Evolutionary conservation across 2,888 invertebrate species (phyloP), one percentile per base, ranked within the genome.

Genomic region (Sminthurides aquaticus): DNA sequence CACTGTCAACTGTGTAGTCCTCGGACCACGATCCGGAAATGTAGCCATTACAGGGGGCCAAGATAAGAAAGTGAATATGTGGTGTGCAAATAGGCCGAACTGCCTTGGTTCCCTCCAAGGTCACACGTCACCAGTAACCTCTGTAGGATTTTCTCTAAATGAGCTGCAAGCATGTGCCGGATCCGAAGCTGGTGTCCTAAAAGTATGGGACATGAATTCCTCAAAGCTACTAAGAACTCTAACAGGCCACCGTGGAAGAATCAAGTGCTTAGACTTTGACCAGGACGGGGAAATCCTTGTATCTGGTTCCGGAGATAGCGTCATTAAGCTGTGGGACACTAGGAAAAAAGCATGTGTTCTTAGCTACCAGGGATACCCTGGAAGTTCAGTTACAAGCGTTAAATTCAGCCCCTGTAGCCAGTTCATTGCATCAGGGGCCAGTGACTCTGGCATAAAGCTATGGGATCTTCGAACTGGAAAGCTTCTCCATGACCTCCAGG

Each of bases 381-480:
- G 87, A 71, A 85, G 88, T 70, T 86, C 88, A 74, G 91, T 97
- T 0, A 95, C 93, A 78, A 90, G 91, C 76, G 82, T 97, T 29
- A 91, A 92, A 79, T 97, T 96, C 78, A 95, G 95, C 78, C 97
- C 97, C 3, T 96, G 97, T 82, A 96, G 96, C 8, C 88, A 91
- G 77, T 97, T 96, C 96, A 90, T 97, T 74, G 94, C 93, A 1
- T 94, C 95, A 66, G 95, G 91, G 59, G 91, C 94, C 75, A 90
- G 94, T 76, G 95, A 97, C 81, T 89, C 62, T 59, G 64, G 64
- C 58, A 67, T 76, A 18, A 74, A 83, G 82, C 75, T 97, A 49
- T 96, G 96, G 95, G 96, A 97, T 80, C 84, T 96, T 61, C 84
- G 93, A 71, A 88, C 90, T 68, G 94, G 95, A 52, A 87, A 90